Conservation (phyloP, 2,113 vertebrate genomes). For the Pelecanoides urinatrix region DNA sequence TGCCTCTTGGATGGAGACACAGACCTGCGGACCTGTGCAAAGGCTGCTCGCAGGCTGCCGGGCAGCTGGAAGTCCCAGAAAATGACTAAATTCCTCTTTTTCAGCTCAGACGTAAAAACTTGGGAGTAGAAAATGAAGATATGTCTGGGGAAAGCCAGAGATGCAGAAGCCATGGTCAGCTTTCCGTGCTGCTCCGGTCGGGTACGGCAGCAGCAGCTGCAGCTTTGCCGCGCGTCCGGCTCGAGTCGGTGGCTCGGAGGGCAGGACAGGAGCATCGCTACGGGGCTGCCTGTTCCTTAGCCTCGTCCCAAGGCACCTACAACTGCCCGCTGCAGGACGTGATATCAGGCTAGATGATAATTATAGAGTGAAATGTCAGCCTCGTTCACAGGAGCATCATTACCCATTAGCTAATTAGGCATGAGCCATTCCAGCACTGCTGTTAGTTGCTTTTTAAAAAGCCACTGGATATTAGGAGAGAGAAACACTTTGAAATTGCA, state of each 20-base stretch:
- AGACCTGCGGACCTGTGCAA: not conserved
- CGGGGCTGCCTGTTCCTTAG: fast-evolving
- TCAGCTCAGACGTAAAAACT: not conserved
- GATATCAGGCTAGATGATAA: not conserved
- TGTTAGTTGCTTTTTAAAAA: constrained; percentile 53
- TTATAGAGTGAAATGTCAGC: constrained; percentile 46
- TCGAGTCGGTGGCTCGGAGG: fast-evolving
- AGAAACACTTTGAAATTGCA: constrained; percentile 35
- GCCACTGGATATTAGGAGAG: constrained; percentile 30
- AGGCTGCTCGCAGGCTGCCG: not conserved
- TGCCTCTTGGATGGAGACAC: not conserved
- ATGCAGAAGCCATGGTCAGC: fast-evolving
- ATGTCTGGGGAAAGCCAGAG: not conserved
- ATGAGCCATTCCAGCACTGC: constrained; percentile 44
- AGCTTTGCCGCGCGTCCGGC: not conserved
- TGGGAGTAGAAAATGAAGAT: not conserved
- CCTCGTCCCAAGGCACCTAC: not conserved
- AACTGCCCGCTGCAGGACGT: not conserved
- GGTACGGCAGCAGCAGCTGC: fast-evolving
- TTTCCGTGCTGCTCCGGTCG: fast-evolving
- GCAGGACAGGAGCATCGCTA: not conserved
- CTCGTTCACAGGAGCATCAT: constrained; percentile 38
- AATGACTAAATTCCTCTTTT: not conserved
- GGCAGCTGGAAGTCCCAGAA: not conserved
- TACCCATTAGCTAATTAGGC: constrained; percentile 55